Percentiles rank a stretch among this genome's conserved stretches.
These are phyloP conservation scores for Hippopotamyrus pictus DNA, from an alignment of 2,797 vertebrate species.

Conservation along the genomic window DNA sequence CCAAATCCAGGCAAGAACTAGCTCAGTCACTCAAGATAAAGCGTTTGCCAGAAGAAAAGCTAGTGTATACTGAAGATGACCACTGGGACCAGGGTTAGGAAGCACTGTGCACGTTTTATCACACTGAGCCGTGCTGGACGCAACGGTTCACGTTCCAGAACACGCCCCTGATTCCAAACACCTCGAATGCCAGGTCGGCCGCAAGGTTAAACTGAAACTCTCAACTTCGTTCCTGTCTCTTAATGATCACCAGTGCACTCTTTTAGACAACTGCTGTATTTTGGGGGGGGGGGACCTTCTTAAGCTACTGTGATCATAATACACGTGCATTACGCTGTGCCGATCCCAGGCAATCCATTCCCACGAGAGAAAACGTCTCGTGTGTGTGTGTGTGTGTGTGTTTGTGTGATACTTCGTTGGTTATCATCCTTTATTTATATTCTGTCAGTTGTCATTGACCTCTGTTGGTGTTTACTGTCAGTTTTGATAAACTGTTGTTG, in stretches of 20 bases:
- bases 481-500: neutral
- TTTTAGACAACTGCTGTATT: neutral
- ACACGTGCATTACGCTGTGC: conserved; percentile 22
- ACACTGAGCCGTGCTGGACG: neutral
- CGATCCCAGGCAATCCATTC: conserved; percentile 9
- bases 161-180: neutral
- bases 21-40: neutral
- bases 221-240: neutral
- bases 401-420: conserved; percentile 13
- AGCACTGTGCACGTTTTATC: neutral
- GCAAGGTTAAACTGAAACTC: neutral
- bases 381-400: neutral
- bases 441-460: neutral
- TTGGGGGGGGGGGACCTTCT: neutral
- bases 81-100: neutral
- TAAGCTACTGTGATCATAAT: neutral
- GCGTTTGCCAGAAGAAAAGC: neutral
- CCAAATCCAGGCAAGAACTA: neutral
- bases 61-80: neutral
- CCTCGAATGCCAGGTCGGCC: neutral
- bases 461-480: neutral
- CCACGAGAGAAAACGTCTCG: neutral
- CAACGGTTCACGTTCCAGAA: neutral
- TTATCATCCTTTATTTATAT: conserved; percentile 20
- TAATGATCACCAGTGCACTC: neutral